A percentile compares a stretch with the other conserved stretches of the same genome.
These are phyloP conservation scores for Plecturocebus donacophilus DNA, from an alignment of 2,113 vertebrate species.

Conservation along the genomic window DNA sequence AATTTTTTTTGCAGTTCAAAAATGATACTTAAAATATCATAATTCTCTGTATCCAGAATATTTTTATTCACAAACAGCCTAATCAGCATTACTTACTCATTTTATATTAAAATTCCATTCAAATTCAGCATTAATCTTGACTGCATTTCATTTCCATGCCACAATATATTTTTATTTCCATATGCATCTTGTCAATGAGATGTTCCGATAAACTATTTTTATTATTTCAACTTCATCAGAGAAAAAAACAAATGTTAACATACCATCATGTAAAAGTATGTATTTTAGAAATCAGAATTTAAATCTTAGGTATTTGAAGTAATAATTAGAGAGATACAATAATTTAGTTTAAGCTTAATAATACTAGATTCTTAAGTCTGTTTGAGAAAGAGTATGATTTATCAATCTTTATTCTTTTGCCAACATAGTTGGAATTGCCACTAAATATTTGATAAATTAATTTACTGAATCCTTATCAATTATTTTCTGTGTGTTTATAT, in stretches of 20 bases:
- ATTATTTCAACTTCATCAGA: background rate
- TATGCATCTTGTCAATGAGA: background rate
- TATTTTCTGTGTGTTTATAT: background rate
- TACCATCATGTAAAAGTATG: background rate
- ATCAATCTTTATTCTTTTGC: background rate
- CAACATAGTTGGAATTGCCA: background rate
- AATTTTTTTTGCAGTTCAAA: background rate
- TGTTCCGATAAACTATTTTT: background rate
- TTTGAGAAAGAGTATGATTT: background rate
- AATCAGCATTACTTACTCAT: background rate
- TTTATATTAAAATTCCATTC: background rate
- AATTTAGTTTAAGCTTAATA: background rate
- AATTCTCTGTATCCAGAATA: background rate
- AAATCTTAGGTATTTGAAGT: background rate
- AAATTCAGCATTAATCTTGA: constrained; percentile 41
- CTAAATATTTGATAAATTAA: background rate
- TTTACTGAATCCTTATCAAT: background rate
- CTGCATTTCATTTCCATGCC: background rate
- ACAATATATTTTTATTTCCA: background rate
- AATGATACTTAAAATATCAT: background rate
- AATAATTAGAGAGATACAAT: background rate
- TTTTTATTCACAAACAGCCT: background rate
- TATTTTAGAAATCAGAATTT: background rate
- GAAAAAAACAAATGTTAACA: background rate
- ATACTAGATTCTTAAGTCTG: background rate